Evolutionary conservation across 2,113 vertebrate species (phyloP).

Genomic region (Malurus elegans): DNA sequence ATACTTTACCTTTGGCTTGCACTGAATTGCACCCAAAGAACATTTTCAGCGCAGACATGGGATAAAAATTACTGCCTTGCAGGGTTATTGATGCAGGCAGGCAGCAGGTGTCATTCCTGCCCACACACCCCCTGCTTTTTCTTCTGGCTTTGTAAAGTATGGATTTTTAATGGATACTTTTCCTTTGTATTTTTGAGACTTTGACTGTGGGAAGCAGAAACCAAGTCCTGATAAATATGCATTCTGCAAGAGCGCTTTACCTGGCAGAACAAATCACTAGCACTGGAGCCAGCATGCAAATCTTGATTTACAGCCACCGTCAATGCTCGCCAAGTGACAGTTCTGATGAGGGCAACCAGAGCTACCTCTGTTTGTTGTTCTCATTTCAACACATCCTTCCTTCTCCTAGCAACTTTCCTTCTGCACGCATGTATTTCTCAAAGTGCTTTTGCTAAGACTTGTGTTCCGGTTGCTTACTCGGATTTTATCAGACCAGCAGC

Average conservation of each 20-base stretch:
- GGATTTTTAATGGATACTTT: constrained; percentile 16
- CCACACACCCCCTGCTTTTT: not conserved
- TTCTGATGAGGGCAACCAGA: constrained; percentile 14
- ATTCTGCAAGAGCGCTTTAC: not conserved
- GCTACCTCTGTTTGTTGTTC: constrained; percentile 40
- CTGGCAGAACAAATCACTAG: constrained; percentile 35
- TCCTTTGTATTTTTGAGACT: constrained; percentile 31
- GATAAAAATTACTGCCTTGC: not conserved
- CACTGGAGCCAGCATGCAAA: constrained; percentile 22
- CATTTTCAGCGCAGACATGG: not conserved
- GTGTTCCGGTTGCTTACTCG: constrained; percentile 12
- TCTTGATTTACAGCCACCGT: constrained; percentile 65
- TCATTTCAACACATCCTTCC: constrained; percentile 19
- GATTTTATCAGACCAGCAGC: not conserved
- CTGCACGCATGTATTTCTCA: not conserved
- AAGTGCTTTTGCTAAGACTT: constrained; percentile 6
- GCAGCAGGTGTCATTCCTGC: not conserved
- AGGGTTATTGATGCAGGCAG: not conserved
- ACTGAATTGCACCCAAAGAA: not conserved
- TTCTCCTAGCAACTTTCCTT: not conserved
- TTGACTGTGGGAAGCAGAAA: not conserved
- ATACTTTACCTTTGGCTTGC: not conserved
- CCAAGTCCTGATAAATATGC: constrained; percentile 17
- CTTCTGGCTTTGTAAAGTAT: not conserved
- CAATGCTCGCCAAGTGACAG: constrained; percentile 17